phyloP scores from a whole-genome alignment of 2,797 vertebrate genomes.

The Helarctos malayanus region DNA sequence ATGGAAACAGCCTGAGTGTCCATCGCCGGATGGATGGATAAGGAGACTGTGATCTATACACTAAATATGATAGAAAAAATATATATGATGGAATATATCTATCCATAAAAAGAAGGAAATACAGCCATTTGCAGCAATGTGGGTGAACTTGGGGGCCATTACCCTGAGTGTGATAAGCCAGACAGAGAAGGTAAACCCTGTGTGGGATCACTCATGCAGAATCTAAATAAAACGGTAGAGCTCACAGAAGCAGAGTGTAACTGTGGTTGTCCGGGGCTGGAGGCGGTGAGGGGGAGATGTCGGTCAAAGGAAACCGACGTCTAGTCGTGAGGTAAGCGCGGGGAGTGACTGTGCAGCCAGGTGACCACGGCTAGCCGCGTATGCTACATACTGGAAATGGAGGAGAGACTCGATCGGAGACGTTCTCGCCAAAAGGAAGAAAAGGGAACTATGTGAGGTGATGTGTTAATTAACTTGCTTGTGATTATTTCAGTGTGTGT shows the following conservation, averaged over 20 bases:
- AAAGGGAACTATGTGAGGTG: neutral
- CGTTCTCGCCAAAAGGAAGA: neutral
- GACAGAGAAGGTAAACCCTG: neutral
- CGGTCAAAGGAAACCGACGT: neutral
- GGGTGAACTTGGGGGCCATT: neutral
- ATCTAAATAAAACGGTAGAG: neutral
- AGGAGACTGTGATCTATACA: neutral
- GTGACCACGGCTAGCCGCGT: fast-evolving
- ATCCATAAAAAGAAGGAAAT: neutral
- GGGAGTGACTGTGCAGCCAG: neutral
- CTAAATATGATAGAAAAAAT: neutral
- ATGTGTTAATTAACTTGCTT: neutral
- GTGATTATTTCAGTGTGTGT: neutral
- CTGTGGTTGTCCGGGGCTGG: neutral
- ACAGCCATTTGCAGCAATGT: neutral
- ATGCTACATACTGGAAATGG: neutral
- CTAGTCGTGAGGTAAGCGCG: fast-evolving
- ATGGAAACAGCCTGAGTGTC: neutral
- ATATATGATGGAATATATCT: neutral
- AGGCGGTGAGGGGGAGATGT: fast-evolving
- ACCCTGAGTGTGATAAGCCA: neutral
- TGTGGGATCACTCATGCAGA: neutral
- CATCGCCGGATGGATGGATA: neutral
- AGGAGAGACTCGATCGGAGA: fast-evolving
- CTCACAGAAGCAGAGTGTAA: neutral